These are phyloP conservation scores for Drosophila pachea DNA, from an alignment of 1,140 invertebrate species.

Conservation along the genomic window DNA sequence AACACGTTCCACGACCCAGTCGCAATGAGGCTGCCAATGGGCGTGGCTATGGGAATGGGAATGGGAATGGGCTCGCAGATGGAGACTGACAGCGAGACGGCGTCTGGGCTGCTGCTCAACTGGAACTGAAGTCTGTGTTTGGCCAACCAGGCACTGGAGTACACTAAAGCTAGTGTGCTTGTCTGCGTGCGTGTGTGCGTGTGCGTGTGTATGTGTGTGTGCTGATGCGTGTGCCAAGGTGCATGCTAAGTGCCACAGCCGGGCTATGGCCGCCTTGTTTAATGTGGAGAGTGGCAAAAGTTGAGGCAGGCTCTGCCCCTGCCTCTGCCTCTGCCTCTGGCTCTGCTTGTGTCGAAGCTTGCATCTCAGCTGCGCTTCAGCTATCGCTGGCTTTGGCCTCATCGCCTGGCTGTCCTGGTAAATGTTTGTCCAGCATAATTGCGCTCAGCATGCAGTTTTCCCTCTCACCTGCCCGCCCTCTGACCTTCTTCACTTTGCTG, in stretches of 20 bases:
- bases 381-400: conserved; percentile 14
- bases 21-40: conserved; percentile 22
- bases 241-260: conserved; percentile 66
- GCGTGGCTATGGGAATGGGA: too few species aligned
- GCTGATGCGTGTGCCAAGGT: conserved; percentile 63
- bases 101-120: conserved; percentile 8
- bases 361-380: too few species aligned
- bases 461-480: conserved; percentile 23
- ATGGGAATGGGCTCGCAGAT: conserved; percentile 2
- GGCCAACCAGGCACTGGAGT: conserved; percentile 61
- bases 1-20: conserved; percentile 67
- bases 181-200: conserved; percentile 15
- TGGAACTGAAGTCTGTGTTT: conserved; percentile 56
- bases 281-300: background rate
- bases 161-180: conserved; percentile 53
- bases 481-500: background rate
- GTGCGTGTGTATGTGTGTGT: conserved; percentile 22
- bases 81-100: conserved; percentile 30
- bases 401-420: conserved; percentile 47
- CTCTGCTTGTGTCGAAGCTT: background rate
- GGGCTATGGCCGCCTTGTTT: background rate
- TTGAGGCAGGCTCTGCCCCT: background rate
- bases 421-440: conserved; percentile 78
- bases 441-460: conserved; percentile 74
- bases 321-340: background rate